Evolutionary conservation across 2,113 vertebrate species (phyloP), one percentile per base, ranked within the genome.

Genomic region (Oenanthe melanoleuca): DNA sequence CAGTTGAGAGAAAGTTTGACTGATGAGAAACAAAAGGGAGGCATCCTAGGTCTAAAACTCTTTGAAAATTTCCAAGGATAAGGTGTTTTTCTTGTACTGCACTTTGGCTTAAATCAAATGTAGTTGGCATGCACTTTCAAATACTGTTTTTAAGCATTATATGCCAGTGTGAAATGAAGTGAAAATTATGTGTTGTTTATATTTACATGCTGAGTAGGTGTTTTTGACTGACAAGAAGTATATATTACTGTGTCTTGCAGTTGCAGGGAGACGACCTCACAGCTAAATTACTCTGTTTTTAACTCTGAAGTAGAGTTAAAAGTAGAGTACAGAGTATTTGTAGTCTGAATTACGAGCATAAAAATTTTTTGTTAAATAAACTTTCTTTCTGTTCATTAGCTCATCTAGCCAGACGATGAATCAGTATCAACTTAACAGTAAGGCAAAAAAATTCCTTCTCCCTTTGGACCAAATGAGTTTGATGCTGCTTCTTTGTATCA

Each of bases 151-250:
- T 86, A 94, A 91, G 85, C 31, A 80, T 47, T 84, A 79, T 40
- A 69, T 78, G 42, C 28, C 78, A 88, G 66, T 37, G 64, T 83
- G 73, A 87, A 91, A 84, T 89, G 80, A 89, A 94, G 74, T 77
- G 77, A 95, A 96, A 97, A 93, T 88, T 91, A 81, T 5, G 55
- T 93, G 92, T 86, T 95, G 56, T 90, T 96, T 97, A 88, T 83
- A 95, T 94, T 95, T 94, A 93, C 88, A 86, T 7, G 42, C 57
- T 60, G 82, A 92, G 88, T 90, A 90, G 90, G 92, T 92, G 88
- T 9, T 94, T 90, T 71, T 95, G 86, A 85, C 88, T 74, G 72
- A 86, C 67, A 80, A 86, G 69, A 92, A 90, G 91, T 93, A 74
- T n/a, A 57, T 80, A 78, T 74, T 92, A 79, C 47, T 14, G 25